Conservation (phyloP, 2,888 invertebrate species). For the Pomacea canaliculata region DNA sequence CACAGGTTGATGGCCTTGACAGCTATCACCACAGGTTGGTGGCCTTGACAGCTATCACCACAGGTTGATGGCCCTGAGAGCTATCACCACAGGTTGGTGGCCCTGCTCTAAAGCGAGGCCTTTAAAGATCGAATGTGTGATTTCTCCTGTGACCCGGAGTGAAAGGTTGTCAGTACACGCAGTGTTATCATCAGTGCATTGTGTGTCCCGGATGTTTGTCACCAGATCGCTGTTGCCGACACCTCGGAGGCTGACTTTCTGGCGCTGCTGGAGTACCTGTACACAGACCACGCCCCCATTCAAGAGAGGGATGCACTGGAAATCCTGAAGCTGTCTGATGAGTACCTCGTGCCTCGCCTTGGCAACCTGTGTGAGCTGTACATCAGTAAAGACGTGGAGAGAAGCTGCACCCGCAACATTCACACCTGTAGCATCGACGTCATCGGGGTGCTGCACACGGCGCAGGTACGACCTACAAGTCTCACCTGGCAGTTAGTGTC, state of each 20-base stretch:
- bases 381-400: constrained; percentile 63
- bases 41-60: too few species aligned
- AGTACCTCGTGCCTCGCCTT: constrained; percentile 56
- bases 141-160: too few species aligned
- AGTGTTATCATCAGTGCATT: too few species aligned
- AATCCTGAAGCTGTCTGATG: constrained; percentile 58
- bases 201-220: background rate
- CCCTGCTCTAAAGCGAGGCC: too few species aligned
- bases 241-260: constrained; percentile 44
- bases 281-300: constrained; percentile 65
- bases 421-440: constrained; percentile 63
- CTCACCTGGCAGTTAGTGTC: background rate
- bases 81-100: too few species aligned
- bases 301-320: constrained; percentile 60
- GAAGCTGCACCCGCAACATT: constrained; percentile 50
- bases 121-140: too few species aligned
- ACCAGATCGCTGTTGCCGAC: constrained; percentile 49
- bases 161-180: too few species aligned
- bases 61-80: too few species aligned
- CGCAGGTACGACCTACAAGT: constrained; percentile 49
- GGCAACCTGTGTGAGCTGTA: constrained; percentile 65
- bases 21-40: too few species aligned
- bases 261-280: constrained; percentile 62
- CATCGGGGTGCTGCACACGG: constrained; percentile 54
- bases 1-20: too few species aligned